Conservation (phyloP, 2,888 invertebrate genomes). For the Dendrolimus houi region DNA sequence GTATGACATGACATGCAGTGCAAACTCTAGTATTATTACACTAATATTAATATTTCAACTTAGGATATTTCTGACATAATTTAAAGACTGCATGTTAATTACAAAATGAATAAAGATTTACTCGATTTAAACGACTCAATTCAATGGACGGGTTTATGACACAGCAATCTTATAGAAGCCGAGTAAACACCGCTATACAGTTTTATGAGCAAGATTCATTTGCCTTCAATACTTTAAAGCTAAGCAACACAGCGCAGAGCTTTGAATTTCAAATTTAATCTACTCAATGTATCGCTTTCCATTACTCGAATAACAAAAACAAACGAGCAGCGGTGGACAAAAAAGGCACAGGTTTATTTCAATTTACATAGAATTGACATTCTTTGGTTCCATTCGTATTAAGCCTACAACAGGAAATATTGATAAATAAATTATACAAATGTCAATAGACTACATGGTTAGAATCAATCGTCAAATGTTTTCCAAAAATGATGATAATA, state of each 20-base stretch:
- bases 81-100: too few relatives aligned
- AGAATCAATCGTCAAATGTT: too few relatives aligned
- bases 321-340: constrained; percentile 7
- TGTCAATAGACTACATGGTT: too few relatives aligned
- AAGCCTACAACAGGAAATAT: background rate
- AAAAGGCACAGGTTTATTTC: constrained; percentile 17
- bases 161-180: constrained; percentile 7
- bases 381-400: constrained; percentile 11
- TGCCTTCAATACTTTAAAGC: constrained; percentile 16
- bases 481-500: too few relatives aligned
- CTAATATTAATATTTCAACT: too few relatives aligned
- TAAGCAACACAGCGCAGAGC: constrained; percentile 9
- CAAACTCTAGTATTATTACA: too few relatives aligned
- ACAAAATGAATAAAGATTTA: too few relatives aligned
- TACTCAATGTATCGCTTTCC: constrained; percentile 14
- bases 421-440: too few relatives aligned
- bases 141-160: background rate
- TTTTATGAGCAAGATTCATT: constrained; percentile 18
- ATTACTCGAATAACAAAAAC: constrained; percentile 17
- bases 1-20: too few relatives aligned
- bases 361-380: constrained; percentile 18
- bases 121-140: too few relatives aligned
- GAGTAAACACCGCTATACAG: constrained; percentile 23
- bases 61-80: too few relatives aligned
- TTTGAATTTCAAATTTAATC: constrained; percentile 22